Evolutionary conservation across 2,888 invertebrate species (phyloP), one percentile per base, ranked within the genome.

Genomic region (Ellobium chinense): DNA sequence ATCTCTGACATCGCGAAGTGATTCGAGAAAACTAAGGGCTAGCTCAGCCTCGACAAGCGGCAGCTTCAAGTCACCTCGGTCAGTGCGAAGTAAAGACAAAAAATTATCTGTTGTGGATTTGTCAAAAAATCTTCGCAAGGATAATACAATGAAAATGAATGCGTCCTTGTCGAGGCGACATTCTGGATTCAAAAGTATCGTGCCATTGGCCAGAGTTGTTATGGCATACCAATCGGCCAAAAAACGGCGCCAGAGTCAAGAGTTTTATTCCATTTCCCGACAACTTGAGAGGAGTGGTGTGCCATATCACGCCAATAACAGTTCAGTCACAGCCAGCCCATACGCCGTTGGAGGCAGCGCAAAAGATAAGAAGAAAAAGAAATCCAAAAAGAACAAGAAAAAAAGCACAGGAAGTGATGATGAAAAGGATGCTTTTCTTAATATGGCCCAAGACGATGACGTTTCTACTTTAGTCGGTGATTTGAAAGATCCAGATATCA

Each of bases 221-320:
- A 63, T 39, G 46, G 63, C 34, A 12, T 62, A 62, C 46, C 62
- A 63, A 54, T 5, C 60, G 7, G 56, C 29, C 31, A 37, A 21
- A 46, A 29, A 29, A 4, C 36, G 70, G 21, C 31, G 62, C 24
- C 34, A 66, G 21, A 69, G 39, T 37, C 7, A 46, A 7, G 24
- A 39, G 7, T 60, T 70, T 37, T 21, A 60, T n/a, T 69, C 74
- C 31, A 60, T 78, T 54, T 70, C 75, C 34, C 68, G 75, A 34
- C 62, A 75, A 4, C 58, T 75, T 27, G 69, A 82, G 27, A 66
- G 75, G 31, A 56, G 63, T n/a, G 75, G 78, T 24, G 63, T 75
- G 27, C 82, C 78, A 14, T 82, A 78, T 70, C 29, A 54, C 36
- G 34, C 56, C 18, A 54, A 60, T 29, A n/a, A n/a, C n/a, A 72